Evolutionary conservation across 1,140 invertebrate species (phyloP), one percentile per base, ranked within the genome.

Genomic region (Oedothorax gibbosus): DNA sequence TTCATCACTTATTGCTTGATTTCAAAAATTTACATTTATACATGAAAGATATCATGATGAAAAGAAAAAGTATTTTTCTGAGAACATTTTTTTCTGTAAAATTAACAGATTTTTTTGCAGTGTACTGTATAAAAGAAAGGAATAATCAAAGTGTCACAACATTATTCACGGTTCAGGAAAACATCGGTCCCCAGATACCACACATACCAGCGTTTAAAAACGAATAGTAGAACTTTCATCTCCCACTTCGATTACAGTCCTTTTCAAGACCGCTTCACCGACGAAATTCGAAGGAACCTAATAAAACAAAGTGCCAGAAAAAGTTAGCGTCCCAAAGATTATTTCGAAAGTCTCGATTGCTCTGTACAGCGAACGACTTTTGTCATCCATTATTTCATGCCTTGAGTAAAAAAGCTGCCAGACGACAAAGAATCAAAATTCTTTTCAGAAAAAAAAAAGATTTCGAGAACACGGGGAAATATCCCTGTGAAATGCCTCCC

Each of bases 381-480:
- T 81, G 66, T 68, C 78, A 81, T 81, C 78, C 78, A 81, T 81
- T 81, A 71, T 81, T 81, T 81, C 56, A 71, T 81, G 66, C 69
- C 69, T 82, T 82, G 21, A 72, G 65, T 73, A 82, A 73, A 73
- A 71, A 35, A 35, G 35, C 35, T 35, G 35, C 35, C 35, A 35
- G 35, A 35, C 35, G 35, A 35, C 35, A 35, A 35, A 35, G 35
- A 35, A 35, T 35, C 35, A 35, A 35, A 35, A 35, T 2, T 35
- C 35, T 35, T 35, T 35, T 69, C 66, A 82, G 62, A 20, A 82
- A 80, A 64, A 73, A 64, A 20, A 12, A 73, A 73, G 21, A 73
- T 21, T 21, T 64, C 65, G 64, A 50, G 77, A 73, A 82, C 80
- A 82, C 68, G 68, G 21, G 54, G 35, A 82, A 82, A 82, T 82